Conservation (phyloP, 2,888 invertebrate species). For the Epirrhoe tristata region DNA sequence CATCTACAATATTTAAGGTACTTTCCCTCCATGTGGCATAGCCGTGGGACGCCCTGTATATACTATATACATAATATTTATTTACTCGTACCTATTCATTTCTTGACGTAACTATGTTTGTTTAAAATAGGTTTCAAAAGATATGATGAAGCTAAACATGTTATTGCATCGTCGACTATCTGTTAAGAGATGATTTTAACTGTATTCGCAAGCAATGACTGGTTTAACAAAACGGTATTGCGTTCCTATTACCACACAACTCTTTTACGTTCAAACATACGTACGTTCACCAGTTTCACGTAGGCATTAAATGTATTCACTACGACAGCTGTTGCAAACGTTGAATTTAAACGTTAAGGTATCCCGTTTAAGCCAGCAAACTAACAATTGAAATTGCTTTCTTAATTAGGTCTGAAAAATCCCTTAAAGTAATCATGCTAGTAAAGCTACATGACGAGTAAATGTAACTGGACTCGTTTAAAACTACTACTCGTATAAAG, state of each 20-base stretch:
- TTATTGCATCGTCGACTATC: conserved; percentile 1
- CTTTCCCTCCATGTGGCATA: too few species aligned
- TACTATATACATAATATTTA: too few species aligned
- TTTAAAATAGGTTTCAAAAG: background rate
- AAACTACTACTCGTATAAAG: background rate
- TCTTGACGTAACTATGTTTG: background rate
- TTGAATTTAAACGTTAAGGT: background rate
- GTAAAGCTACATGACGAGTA: too few species aligned
- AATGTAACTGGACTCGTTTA: conserved; percentile 7
- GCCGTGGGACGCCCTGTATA: too few species aligned
- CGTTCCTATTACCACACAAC: conserved; percentile 39
- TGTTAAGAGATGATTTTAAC: conserved; percentile 21
- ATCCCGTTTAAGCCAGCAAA: too few species aligned
- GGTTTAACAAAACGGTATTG: conserved; percentile 40
- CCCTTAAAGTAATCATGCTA: too few species aligned
- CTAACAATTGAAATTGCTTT: too few species aligned
- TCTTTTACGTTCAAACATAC: conserved; percentile 16
- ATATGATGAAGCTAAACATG: background rate
- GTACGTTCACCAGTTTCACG: conserved; percentile 17
- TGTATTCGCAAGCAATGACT: conserved; percentile 26
- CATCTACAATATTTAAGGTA: too few species aligned
- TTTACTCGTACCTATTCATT: too few species aligned
- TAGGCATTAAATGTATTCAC: conserved; percentile 4
- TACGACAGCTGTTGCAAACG: background rate
- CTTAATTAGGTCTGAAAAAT: too few species aligned